Evolutionary conservation across 1,140 invertebrate genomes (phyloP).

Genomic region (Pogonognathellus flavescens): DNA sequence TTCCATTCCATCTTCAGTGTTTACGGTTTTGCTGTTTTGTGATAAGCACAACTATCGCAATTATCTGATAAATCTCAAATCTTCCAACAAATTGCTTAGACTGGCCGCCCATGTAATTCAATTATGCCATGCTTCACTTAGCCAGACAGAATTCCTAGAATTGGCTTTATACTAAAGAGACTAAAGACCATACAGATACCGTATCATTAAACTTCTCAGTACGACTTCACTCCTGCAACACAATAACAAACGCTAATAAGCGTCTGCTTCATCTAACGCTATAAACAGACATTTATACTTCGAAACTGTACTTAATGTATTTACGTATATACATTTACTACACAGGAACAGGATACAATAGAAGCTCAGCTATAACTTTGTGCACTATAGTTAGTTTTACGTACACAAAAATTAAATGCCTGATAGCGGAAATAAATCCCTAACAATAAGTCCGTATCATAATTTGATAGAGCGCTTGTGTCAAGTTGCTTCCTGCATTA

Average conservation of each 20-base stretch:
- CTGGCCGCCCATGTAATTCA: constrained; percentile 11
- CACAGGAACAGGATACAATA: too few relatives aligned
- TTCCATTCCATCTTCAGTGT: constrained; percentile 3
- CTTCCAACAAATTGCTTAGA: constrained; percentile 22
- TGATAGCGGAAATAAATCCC: too few relatives aligned
- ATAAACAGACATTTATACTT: not conserved
- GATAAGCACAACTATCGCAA: not conserved
- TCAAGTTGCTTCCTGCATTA: too few relatives aligned
- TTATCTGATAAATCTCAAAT: constrained; percentile 20
- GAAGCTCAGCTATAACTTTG: too few relatives aligned
- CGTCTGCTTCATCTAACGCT: not conserved
- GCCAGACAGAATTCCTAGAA: not conserved
- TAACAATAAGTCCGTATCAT: too few relatives aligned
- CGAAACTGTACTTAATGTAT: not conserved
- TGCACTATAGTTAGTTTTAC: too few relatives aligned
- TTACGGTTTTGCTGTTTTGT: not conserved
- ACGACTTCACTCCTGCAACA: not conserved
- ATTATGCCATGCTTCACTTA: not conserved
- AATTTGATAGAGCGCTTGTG: too few relatives aligned
- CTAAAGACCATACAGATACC: not conserved
- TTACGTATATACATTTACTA: too few relatives aligned
- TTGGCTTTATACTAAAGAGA: not conserved
- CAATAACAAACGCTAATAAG: not conserved
- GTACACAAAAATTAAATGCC: too few relatives aligned
- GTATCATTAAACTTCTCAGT: not conserved